Evolutionary conservation across 2,113 vertebrate genomes (phyloP).

Genomic region (Scatophagus argus): DNA sequence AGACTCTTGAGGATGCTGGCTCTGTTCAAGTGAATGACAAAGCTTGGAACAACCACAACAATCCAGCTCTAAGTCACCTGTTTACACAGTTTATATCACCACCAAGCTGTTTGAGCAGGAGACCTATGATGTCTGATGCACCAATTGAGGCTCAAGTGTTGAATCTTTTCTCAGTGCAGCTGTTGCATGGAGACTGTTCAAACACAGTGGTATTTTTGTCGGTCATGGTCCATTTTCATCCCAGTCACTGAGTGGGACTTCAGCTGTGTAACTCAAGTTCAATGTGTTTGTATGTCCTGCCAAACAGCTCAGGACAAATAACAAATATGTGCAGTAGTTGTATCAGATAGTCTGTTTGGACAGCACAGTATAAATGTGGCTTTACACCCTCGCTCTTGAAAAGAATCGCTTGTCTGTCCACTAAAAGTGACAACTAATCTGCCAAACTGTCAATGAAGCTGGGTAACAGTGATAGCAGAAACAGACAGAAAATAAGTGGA

Average conservation of each 20-base stretch:
- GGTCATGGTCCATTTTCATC: slow-evolving; percentile 16
- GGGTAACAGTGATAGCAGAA: slow-evolving; percentile 32
- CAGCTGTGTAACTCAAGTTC: slow-evolving; percentile 42
- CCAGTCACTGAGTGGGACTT: slow-evolving; percentile 8
- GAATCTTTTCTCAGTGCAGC: slow-evolving; percentile 2
- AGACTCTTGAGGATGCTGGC: slow-evolving; percentile 16
- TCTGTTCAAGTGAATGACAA: slow-evolving; percentile 15
- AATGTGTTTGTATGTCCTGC: slow-evolving; percentile 28
- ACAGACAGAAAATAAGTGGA: slow-evolving; percentile 34
- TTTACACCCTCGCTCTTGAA: slow-evolving; percentile 20
- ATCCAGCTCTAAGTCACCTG: background rate
- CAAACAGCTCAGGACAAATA: slow-evolving; percentile 48
- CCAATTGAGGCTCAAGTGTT: background rate
- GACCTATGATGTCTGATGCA: slow-evolving; percentile 3
- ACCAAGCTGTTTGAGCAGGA: slow-evolving; percentile 17
- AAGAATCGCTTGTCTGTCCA: slow-evolving; percentile 13
- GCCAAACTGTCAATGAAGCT: slow-evolving; percentile 26
- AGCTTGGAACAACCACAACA: background rate
- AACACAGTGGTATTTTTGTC: background rate
- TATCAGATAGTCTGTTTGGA: slow-evolving; percentile 36
- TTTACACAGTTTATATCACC: slow-evolving; percentile 5
- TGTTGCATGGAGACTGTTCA: background rate
- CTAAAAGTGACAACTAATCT: slow-evolving; percentile 44
- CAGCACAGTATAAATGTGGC: slow-evolving; percentile 14
- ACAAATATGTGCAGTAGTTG: slow-evolving; percentile 27